Base-by-base conservation (phyloP, 1,140 invertebrate genomes). In the Leptonema lineaticorne region DNA sequence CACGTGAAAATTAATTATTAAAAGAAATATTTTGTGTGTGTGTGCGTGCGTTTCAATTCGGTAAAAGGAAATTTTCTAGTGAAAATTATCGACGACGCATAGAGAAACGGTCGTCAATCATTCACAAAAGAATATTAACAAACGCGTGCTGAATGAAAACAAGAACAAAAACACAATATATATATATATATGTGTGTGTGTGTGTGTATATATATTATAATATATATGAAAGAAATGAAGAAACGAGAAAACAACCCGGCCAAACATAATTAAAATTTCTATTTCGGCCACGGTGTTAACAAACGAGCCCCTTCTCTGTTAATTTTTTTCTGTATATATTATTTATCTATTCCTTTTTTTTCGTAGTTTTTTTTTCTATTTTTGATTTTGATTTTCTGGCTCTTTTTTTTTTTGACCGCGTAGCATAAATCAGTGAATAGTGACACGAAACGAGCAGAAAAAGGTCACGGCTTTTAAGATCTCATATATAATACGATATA, bases 231-330 rank as follows among this genome's bases (percentile, higher is more conserved):
- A 41, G 2, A 41, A 41, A 41, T 11, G 37, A n/a, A n/a, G n/a
- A 41, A 41, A 41, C 37, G 37, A 53, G 20, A 53, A 53, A 53
- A 11, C 28, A 30, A 50, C 29, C 46, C 46, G 46, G 46, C 46
- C n/a, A n/a, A n/a, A 48, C 50, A 64, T 50, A 64, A 64, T 64
- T 64, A 64, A 64, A 64, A 64, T 64, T 64, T 64, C 62, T 64
- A 64, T 64, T 64, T 64, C 62, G 62, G 37, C 59, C 59, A 62
- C 59, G 59, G 62, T 64, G 62, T 64, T 64, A 64, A 64, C 62
- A 64, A 64, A 64, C 62, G 62, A 64, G 62, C 62, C 58, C 62
- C 45, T n/a, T 64, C 33, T 28, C 18, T 27, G 45, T 11, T 64
- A 18, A 50, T 64, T 64, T 64, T 50, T 53, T 24, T 48, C 22